Percentiles rank a stretch among this genome's conserved stretches.
These are phyloP conservation scores for Hyposoter dolosus DNA, from an alignment of 2,888 invertebrate species.

Conservation along the genomic window DNA sequence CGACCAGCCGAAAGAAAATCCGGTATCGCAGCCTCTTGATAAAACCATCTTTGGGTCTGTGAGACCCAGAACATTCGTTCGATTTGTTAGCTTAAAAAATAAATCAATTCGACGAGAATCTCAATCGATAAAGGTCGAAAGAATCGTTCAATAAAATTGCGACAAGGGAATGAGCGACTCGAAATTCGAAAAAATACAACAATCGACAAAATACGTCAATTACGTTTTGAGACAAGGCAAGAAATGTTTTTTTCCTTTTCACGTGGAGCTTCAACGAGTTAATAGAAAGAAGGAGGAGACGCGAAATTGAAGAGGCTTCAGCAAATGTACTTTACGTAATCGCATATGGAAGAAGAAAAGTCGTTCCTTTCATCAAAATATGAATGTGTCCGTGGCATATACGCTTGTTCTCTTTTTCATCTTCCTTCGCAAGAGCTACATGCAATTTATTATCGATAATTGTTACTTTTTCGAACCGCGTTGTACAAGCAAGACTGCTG, in stretches of 20 bases:
- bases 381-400: background rate
- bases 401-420: background rate
- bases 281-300: background rate
- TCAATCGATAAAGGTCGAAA: too few relatives aligned
- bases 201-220: background rate
- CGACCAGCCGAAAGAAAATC: background rate
- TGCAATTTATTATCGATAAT: slow-evolving; percentile 2
- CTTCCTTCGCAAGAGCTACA: background rate
- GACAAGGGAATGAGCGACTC: background rate
- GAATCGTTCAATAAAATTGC: too few relatives aligned
- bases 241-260: background rate
- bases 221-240: background rate
- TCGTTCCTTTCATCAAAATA: background rate
- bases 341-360: background rate
- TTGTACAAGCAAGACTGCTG: background rate
- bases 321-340: background rate
- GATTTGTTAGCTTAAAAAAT: background rate
- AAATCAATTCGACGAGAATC: background rate
- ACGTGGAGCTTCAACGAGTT: background rate
- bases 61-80: background rate
- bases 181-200: background rate
- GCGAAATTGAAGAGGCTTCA: background rate
- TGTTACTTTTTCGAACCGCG: background rate
- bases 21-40: background rate
- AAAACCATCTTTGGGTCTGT: background rate